These are phyloP conservation scores for Sarcophaga subvicina DNA, from an alignment of 2,888 invertebrate species.

Conservation along the genomic window DNA sequence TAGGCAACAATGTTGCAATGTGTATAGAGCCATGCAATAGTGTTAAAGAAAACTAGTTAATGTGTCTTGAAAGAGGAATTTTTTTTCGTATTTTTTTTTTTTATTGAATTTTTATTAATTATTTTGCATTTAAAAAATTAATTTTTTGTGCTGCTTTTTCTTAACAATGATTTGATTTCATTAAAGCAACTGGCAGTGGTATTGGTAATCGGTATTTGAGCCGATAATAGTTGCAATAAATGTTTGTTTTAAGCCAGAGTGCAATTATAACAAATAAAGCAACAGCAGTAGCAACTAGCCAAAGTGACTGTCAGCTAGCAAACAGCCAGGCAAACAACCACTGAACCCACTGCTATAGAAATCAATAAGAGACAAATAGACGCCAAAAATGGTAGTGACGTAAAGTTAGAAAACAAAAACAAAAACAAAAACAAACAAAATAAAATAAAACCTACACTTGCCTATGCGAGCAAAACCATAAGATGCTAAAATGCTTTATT, in stretches of 20 bases:
- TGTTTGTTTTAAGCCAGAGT: constrained; percentile 5
- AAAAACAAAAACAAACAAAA: neutral
- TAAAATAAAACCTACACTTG: constrained; percentile 9
- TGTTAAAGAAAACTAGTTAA: neutral
- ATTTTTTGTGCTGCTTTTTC: neutral
- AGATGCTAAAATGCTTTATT: constrained; percentile 38
- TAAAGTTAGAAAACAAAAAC: constrained; percentile 35
- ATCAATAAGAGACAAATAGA: constrained; percentile 62
- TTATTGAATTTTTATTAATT: neutral
- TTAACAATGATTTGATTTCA: neutral
- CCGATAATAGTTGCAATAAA: neutral
- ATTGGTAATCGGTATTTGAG: neutral
- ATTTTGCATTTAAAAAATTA: neutral
- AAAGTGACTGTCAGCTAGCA: neutral
- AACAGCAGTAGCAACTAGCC: neutral
- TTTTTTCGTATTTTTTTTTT: neutral
- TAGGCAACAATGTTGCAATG: neutral
- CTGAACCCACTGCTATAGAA: constrained; percentile 3
- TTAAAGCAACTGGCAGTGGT: neutral
- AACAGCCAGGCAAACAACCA: constrained; percentile 4
- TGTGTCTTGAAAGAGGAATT: neutral
- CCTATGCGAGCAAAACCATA: neutral
- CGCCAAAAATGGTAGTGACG: constrained; percentile 65
- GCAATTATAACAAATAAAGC: constrained; percentile 10
- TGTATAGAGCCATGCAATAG: neutral